Evolutionary conservation across 2,797 vertebrate genomes (phyloP).

Genomic region (Anisognathus igniventris): DNA sequence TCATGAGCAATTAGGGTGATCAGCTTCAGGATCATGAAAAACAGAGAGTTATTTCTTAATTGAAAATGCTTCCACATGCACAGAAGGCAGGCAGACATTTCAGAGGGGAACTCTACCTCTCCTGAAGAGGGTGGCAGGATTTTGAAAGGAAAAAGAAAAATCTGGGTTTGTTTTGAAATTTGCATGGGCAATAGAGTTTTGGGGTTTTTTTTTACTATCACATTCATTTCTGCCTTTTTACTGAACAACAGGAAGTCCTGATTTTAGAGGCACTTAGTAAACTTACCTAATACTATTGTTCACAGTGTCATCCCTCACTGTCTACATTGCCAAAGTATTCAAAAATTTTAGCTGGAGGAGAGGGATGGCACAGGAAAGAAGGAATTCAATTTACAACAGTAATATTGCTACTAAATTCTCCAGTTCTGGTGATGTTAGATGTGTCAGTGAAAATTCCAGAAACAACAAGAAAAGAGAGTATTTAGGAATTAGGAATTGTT

Average conservation of each 20-base stretch:
- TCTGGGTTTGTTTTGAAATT: not conserved
- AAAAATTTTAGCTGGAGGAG: not conserved
- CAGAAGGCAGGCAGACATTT: not conserved
- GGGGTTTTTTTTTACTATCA: not conserved
- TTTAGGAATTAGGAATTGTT: not conserved
- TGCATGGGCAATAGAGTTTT: not conserved
- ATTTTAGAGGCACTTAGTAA: not conserved
- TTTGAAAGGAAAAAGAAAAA: not conserved
- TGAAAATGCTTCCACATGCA: not conserved
- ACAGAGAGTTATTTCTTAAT: not conserved
- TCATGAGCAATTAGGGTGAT: not conserved
- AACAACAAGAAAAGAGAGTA: not conserved
- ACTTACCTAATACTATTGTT: not conserved
- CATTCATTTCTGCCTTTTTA: not conserved
- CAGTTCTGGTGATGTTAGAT: not conserved
- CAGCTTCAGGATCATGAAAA: not conserved
- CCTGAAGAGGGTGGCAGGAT: not conserved
- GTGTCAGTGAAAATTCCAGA: not conserved
- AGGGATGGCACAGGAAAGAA: not conserved
- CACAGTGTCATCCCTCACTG: not conserved
- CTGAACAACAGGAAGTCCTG: not conserved
- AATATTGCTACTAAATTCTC: not conserved
- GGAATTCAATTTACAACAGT: not conserved
- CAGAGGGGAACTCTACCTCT: not conserved
- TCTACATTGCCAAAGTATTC: not conserved